phyloP scores from a whole-genome alignment of 2,888 invertebrate species.

The Meteorus cinctellus region DNA sequence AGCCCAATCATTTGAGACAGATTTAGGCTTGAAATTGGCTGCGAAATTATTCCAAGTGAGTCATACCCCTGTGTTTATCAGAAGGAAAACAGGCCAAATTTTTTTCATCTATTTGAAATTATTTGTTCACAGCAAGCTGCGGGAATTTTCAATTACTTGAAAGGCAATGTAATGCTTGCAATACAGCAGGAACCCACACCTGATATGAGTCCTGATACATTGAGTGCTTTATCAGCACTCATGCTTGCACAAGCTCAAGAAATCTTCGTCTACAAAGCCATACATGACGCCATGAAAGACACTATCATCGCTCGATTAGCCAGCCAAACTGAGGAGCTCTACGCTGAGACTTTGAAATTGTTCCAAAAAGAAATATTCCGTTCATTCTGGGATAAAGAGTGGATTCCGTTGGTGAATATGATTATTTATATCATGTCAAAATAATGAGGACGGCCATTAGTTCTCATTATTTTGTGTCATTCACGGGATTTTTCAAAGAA shows the following conservation, averaged over 20 bases:
- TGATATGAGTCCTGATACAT: constrained; percentile 94
- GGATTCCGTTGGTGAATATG: constrained; percentile 81
- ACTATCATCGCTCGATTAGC: constrained; percentile 93
- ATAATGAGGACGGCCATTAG: too few species aligned
- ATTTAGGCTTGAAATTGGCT: constrained; percentile 94
- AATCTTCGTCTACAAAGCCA: constrained; percentile 95
- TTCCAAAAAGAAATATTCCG: constrained; percentile 89
- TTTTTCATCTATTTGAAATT: too few species aligned
- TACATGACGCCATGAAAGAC: constrained; percentile 95
- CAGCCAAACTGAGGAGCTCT: constrained; percentile 94
- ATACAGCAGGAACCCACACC: constrained; percentile 97
- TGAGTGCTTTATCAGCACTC: constrained; percentile 87
- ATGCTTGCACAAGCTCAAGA: constrained; percentile 99
- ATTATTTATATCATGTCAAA: too few species aligned
- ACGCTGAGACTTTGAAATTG: constrained; percentile 90
- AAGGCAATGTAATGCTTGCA: constrained; percentile 84
- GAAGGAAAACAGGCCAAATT: too few species aligned
- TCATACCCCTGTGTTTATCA: not conserved
- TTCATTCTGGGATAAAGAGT: constrained; percentile 92
- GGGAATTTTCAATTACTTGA: constrained; percentile 91
- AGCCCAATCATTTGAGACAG: constrained; percentile 88
- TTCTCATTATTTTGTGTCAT: too few species aligned
- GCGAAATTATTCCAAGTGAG: constrained; percentile 92
- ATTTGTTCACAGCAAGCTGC: constrained; percentile 82
- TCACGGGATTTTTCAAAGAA: too few species aligned